phyloP scores from a whole-genome alignment of 2,113 vertebrate genomes.

The Guaruba guarouba region DNA sequence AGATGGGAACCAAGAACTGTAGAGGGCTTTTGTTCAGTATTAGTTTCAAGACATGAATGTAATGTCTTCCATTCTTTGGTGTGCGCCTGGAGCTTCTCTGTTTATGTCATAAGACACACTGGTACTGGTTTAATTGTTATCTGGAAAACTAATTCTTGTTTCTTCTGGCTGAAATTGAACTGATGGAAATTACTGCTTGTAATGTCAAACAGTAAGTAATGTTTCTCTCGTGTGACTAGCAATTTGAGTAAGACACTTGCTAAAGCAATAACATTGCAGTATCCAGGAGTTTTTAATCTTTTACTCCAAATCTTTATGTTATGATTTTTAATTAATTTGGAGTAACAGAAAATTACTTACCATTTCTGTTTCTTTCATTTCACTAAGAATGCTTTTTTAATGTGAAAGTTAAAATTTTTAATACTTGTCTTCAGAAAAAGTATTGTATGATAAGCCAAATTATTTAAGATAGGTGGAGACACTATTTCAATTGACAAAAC shows the following conservation, averaged over 20 bases:
- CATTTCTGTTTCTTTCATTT: background rate
- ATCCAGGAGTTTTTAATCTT: background rate
- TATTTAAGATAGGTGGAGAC: background rate
- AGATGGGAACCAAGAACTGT: background rate
- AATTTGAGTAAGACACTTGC: background rate
- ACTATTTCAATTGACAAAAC: background rate
- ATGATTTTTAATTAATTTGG: background rate
- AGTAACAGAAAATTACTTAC: background rate
- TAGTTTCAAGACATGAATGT: background rate
- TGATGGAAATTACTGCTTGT: background rate
- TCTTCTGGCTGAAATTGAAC: background rate
- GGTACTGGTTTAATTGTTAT: background rate
- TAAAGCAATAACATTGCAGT: background rate
- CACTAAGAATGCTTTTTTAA: background rate
- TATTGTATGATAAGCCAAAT: background rate
- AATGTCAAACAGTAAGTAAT: background rate
- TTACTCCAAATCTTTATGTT: background rate
- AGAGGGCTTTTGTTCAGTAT: background rate
- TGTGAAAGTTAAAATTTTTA: background rate
- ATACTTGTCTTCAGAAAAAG: background rate
- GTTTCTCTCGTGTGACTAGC: background rate
- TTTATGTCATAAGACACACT: background rate
- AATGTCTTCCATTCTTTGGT: background rate
- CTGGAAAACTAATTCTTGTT: background rate
- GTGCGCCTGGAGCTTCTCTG: background rate